These are phyloP conservation scores for Alaudala cheleensis DNA, from an alignment of 2,113 vertebrate genomes.

Conservation along the genomic window DNA sequence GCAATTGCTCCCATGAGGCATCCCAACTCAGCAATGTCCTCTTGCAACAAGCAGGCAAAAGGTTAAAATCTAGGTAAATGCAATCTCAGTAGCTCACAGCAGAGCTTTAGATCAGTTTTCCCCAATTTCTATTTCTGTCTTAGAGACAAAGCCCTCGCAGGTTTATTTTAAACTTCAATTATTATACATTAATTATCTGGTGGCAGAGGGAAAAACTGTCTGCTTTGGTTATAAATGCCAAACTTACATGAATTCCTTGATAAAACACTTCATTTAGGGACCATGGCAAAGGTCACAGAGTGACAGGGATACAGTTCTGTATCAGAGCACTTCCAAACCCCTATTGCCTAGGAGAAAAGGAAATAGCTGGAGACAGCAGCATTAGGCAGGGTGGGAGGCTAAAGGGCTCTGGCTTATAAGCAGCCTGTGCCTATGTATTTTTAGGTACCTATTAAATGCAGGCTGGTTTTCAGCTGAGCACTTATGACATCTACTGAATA, in stretches of 20 bases:
- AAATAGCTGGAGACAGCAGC: accelerated
- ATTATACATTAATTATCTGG: not conserved
- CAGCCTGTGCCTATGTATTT: not conserved
- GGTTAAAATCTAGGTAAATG: not conserved
- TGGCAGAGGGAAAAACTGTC: not conserved
- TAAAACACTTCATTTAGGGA: not conserved
- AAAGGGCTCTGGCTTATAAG: not conserved
- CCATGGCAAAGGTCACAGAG: not conserved
- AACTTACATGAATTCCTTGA: not conserved
- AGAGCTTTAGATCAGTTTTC: not conserved
- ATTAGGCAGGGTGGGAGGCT: not conserved
- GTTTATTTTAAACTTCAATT: slow-evolving; percentile 35
- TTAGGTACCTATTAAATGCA: not conserved
- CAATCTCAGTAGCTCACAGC: not conserved
- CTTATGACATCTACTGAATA: not conserved
- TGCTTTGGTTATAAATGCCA: slow-evolving; percentile 11
- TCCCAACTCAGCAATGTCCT: not conserved
- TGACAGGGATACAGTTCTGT: not conserved
- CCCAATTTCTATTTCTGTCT: not conserved
- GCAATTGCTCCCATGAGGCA: accelerated
- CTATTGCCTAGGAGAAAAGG: not conserved
- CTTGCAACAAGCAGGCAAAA: not conserved
- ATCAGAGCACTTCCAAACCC: not conserved
- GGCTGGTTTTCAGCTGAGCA: not conserved
- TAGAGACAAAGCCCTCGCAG: not conserved